Percentiles rank a stretch among this genome's conserved stretches.
Evolutionary conservation across 2,888 invertebrate species (phyloP).

Genomic region (Limnephilus auricula): DNA sequence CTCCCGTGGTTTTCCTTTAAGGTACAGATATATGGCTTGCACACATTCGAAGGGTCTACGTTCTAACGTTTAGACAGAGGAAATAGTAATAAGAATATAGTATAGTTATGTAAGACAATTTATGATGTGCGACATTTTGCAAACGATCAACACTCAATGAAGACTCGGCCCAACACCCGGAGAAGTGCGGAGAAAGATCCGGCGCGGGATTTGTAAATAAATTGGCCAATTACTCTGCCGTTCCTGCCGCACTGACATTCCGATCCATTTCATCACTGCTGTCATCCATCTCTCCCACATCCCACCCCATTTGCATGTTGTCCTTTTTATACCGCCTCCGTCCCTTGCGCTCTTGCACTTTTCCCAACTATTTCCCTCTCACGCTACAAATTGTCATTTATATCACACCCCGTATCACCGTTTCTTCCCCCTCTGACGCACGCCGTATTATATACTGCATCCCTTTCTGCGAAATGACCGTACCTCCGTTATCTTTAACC

Average conservation of each 20-base stretch:
- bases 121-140: neutral
- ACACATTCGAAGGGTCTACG: neutral
- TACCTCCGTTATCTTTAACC: constrained; percentile 17
- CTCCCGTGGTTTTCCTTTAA: no score
- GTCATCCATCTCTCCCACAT: constrained; percentile 27
- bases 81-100: neutral
- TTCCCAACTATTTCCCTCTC: constrained; percentile 4
- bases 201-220: neutral
- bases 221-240: constrained; percentile 7
- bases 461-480: constrained; percentile 42
- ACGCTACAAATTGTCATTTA: constrained; percentile 15
- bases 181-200: neutral
- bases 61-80: no score
- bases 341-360: constrained; percentile 7
- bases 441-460: neutral
- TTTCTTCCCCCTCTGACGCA: neutral
- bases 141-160: neutral
- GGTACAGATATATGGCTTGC: no score
- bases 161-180: no score
- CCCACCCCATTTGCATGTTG: constrained; percentile 43
- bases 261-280: constrained; percentile 28
- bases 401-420: constrained; percentile 28
- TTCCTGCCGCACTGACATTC: constrained; percentile 1
- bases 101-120: neutral
- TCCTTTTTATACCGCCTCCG: neutral